phyloP scores from a whole-genome alignment of 2,113 vertebrate species.

The Charina bottae region DNA sequence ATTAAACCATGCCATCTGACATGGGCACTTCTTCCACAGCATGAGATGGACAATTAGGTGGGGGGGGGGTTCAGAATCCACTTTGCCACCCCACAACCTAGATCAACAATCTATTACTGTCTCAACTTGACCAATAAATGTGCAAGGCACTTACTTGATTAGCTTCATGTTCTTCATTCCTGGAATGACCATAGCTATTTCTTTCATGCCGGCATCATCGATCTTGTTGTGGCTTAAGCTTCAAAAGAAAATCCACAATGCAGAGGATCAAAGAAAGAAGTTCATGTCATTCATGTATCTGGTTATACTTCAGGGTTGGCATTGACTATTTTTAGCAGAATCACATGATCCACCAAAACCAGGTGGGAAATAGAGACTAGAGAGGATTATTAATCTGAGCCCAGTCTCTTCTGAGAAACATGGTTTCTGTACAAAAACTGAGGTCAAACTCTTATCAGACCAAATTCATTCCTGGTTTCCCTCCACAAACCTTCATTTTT shows the following conservation, averaged over 20 bases:
- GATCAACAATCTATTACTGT: background rate
- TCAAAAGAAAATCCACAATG: conserved; percentile 42
- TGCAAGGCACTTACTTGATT: conserved; percentile 77
- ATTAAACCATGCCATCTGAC: background rate
- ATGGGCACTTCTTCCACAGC: background rate
- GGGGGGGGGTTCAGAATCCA: background rate
- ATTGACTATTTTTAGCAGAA: background rate
- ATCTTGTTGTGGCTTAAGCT: conserved; percentile 84
- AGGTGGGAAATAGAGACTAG: background rate
- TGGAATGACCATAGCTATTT: conserved; percentile 73
- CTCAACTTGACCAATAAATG: background rate
- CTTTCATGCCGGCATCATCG: conserved; percentile 71
- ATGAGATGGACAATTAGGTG: background rate
- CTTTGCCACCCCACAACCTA: fast-evolving
- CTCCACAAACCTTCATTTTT: too few relatives aligned
- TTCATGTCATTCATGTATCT: background rate
- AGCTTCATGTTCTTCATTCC: conserved; percentile 76
- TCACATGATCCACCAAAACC: background rate
- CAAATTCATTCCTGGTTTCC: too few relatives aligned
- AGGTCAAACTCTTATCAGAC: too few relatives aligned
- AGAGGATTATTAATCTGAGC: too few relatives aligned
- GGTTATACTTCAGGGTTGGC: background rate
- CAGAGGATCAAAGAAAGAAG: conserved; percentile 11
- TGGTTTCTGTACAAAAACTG: too few relatives aligned
- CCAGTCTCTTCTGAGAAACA: too few relatives aligned